Evolutionary conservation across 2,797 vertebrate genomes (phyloP), one percentile per base, ranked within the genome.

Genomic region (Mycteria americana): DNA sequence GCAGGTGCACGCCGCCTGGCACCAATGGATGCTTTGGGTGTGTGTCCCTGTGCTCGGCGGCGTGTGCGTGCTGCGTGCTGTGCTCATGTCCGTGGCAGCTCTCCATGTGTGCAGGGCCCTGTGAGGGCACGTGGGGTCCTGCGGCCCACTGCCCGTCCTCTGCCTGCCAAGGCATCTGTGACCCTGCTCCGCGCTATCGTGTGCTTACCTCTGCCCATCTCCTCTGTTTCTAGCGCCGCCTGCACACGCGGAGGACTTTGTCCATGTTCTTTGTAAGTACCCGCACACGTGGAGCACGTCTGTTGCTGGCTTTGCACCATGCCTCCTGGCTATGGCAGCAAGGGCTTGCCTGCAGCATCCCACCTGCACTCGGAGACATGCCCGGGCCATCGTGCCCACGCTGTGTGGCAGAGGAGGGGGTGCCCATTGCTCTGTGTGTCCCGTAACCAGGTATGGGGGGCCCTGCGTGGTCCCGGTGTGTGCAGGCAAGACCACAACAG

Each of bases 231-330:
- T 97, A 99, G 99, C 98, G 99, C 73, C 99, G 99, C 89, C 98
- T 99, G 76, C 99, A 99, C 77, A 98, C 99, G 53, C 98, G 99
- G 96, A 98, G 99, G 97, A 99, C 99, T 23, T 98, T 99, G 81
- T 99, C 99, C 96, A 99, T 99, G 99, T 99, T 99, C 97, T 99
- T 99, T 98, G 99, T 99, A 98, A 99, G 99, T 99, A 98, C 92
- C 62, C 31, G 2, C 74, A 46, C 43, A 8, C 3, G 1, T 37
- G 39, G 75, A 70, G 77, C 27, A 0, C 23, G 24, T 11, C 62
- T 1, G 1, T 54, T 23, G 45, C 80, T 86, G 85, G 75, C 86
- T 89, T 94, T 85, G 85, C 45, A 23, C 46, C 13, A 15, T 91
- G 69, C 39, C 74, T 72, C 23, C 37, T 12, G 70, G 57, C 23